These are phyloP conservation scores for Apteryx owenii DNA, from an alignment of 2,113 vertebrate species.

Conservation along the genomic window DNA sequence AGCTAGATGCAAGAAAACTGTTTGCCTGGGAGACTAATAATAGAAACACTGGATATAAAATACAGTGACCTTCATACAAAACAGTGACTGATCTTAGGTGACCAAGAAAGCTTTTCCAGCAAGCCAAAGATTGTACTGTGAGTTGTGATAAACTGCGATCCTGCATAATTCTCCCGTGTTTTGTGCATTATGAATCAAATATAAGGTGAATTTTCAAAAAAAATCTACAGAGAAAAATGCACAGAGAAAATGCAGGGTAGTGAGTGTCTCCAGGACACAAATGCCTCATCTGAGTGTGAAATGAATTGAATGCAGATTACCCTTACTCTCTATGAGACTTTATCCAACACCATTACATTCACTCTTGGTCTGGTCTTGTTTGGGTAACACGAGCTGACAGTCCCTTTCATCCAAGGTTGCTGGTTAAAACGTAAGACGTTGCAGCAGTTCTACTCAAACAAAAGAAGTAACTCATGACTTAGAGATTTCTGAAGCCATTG, in stretches of 20 bases:
- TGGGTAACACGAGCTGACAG: neutral
- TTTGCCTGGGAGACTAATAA: conserved; percentile 56
- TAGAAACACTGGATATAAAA: conserved; percentile 50
- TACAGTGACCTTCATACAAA: conserved; percentile 8
- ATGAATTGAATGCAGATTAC: neutral
- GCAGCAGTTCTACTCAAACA: neutral
- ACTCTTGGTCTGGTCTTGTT: neutral
- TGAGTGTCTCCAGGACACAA: neutral
- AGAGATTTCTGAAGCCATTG: neutral
- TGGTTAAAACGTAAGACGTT: neutral
- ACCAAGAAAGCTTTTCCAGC: neutral
- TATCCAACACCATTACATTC: accelerated
- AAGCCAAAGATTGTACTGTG: neutral
- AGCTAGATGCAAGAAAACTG: conserved; percentile 51
- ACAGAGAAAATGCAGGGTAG: neutral
- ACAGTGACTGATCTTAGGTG: neutral
- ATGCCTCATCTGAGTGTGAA: neutral
- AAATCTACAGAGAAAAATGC: neutral
- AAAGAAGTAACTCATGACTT: neutral
- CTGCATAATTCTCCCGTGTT: neutral
- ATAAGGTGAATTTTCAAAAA: neutral
- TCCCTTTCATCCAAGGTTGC: neutral
- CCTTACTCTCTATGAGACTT: neutral
- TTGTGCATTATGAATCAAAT: neutral
- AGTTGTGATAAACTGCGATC: neutral